Evolutionary conservation across 2,113 vertebrate species (phyloP), one percentile per base, ranked within the genome.

Genomic region (Saccopteryx bilineata): DNA sequence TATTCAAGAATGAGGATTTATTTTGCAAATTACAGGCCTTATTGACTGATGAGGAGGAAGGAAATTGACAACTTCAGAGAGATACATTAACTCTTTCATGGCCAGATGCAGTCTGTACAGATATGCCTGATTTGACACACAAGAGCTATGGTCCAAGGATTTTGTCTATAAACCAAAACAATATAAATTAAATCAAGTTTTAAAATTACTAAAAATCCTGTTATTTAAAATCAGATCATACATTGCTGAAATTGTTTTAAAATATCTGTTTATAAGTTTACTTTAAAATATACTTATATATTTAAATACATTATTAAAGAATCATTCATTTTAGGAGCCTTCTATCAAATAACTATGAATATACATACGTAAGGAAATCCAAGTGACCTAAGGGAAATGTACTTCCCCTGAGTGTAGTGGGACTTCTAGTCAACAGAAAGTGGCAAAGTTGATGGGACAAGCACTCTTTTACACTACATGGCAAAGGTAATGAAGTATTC

Each of bases 11-110:
- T 72, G 74, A 76, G 39, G 82, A 91, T 92, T 93, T 87, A 75
- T 97, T 97, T 97, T 96, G 79, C 71, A 97, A 97, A 97, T 98
- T 96, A 96, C 33, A 96, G 94, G 93, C 93, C 87, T 97, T 63
- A 84, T 89, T 95, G 93, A 82, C 48, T 96, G 94, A 96, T 94
- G 94, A 96, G 63, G 66, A 90, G 10, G 66, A 97, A 94, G 28
- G 80, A 89, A 94, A 96, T 1, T 0, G 39, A 90, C 94, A 87
- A 46, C 33, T 48, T 84, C n/a, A 54, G 26, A 60, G 68, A 92
- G 13, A n/a, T 58, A 63, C 1, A 19, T 97, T 98, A 97, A 97
- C 95, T 96, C 97, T 1, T 97, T 96, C 89, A 14, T 61, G 50
- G 63, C 28, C 56, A 54, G 26, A n/a, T 21, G 21, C 8, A 65